Conservation (phyloP, 1,140 invertebrate genomes). For the Trissolcus basalis region DNA sequence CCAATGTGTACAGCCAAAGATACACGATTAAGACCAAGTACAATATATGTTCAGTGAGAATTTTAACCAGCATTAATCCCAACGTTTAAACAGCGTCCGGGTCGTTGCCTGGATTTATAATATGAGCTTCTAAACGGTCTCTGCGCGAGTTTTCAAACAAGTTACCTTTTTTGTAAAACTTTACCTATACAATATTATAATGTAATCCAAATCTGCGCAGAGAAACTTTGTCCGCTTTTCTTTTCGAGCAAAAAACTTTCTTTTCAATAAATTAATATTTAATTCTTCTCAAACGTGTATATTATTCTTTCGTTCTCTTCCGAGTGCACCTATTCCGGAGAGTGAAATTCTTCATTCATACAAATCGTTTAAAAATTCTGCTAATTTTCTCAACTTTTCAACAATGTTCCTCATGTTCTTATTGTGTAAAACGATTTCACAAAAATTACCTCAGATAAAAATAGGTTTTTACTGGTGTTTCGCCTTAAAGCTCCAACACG, state of each 20-base stretch:
- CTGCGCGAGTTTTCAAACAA: conserved; percentile 11
- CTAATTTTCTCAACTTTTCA: no score
- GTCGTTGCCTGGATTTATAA: conserved; percentile 25
- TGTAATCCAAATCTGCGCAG: conserved; percentile 12
- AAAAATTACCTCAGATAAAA: no score
- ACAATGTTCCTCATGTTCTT: no score
- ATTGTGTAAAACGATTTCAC: no score
- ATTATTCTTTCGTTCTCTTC: no score
- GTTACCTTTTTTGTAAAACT: conserved; percentile 9
- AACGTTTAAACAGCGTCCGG: conserved; percentile 10
- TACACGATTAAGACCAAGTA: conserved; percentile 15
- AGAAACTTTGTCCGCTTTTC: conserved; percentile 11
- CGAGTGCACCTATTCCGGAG: no score
- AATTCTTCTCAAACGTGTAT: background rate
- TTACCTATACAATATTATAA: conserved; percentile 17
- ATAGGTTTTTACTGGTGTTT: no score
- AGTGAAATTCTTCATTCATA: no score
- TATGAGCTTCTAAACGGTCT: conserved; percentile 23
- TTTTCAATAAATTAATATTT: conserved; percentile 23
- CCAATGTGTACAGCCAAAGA: conserved; percentile 4
- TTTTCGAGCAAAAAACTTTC: conserved; percentile 5
- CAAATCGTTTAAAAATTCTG: no score
- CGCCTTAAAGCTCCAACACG: no score
- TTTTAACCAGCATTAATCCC: conserved; percentile 19
- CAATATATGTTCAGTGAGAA: conserved; percentile 17